Conservation (phyloP, 1,140 invertebrate genomes). For the Drosophila pruinosa region DNA sequence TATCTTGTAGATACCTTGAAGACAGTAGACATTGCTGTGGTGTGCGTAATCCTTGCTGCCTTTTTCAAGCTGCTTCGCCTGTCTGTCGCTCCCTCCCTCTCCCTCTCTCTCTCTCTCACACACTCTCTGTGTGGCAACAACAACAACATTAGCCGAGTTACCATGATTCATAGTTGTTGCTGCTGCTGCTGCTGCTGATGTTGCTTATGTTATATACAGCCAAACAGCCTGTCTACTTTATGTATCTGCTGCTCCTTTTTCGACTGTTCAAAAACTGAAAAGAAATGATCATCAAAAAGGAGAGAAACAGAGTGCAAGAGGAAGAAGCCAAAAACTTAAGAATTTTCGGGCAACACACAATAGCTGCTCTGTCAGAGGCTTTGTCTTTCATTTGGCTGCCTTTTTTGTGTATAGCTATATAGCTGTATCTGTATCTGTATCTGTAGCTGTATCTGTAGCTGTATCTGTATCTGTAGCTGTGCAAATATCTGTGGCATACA, state of each 20-base stretch:
- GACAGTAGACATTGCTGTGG: constrained; percentile 52
- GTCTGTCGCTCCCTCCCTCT: not conserved
- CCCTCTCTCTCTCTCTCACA: not conserved
- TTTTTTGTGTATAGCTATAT: not conserved
- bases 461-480: constrained; percentile 19
- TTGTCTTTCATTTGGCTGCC: constrained; percentile 5
- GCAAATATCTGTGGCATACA: constrained; percentile 42
- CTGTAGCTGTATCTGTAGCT: not conserved
- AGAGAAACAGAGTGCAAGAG: not conserved
- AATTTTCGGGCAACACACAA: constrained; percentile 18
- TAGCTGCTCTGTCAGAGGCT: constrained; percentile 31
- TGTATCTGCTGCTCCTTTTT: constrained; percentile 39
- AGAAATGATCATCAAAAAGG: constrained; percentile 2
- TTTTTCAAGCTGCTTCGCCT: constrained; percentile 23
- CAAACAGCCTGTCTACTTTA: constrained; percentile 2
- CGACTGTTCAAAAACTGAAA: not conserved
- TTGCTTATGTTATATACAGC: constrained; percentile 17
- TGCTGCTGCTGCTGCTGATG: constrained; percentile 7
- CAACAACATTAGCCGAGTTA: constrained; percentile 50
- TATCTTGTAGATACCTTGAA: constrained; percentile 70
- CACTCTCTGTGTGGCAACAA: not conserved
- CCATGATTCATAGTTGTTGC: constrained; percentile 74
- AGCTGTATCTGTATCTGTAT: not conserved
- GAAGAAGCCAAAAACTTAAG: not conserved
- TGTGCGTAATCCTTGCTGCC: constrained; percentile 44